Percentiles rank a stretch among this genome's conserved stretches.
phyloP scores from a whole-genome alignment of 2,797 vertebrate genomes.

The Eupleurogrammus muticus region DNA sequence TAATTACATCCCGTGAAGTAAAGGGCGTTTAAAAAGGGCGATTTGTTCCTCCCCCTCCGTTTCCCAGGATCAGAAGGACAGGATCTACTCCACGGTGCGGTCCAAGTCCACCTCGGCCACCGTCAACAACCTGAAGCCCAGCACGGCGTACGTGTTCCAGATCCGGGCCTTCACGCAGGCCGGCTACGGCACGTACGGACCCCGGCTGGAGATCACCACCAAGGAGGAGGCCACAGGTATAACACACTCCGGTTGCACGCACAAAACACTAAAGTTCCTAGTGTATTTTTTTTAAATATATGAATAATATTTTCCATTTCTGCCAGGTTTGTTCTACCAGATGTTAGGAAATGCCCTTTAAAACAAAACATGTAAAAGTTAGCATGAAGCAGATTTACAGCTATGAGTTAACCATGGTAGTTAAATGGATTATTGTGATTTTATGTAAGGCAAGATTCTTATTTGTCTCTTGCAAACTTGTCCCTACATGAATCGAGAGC shows the following conservation, averaged over 20 bases:
- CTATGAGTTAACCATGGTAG: background rate
- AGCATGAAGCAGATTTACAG: background rate
- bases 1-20: slow-evolving; percentile 53
- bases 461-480: background rate
- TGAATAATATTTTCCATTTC: background rate
- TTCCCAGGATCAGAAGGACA: slow-evolving; percentile 96
- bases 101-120: slow-evolving; percentile 94
- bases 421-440: background rate
- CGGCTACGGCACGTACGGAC: slow-evolving; percentile 95
- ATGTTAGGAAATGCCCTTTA: too few relatives aligned
- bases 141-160: slow-evolving; percentile 97
- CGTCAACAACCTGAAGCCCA: slow-evolving; percentile 96
- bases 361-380: background rate
- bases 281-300: too few relatives aligned
- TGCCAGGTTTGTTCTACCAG: background rate
- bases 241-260: too few relatives aligned
- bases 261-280: too few relatives aligned
- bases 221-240: slow-evolving; percentile 96
- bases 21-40: slow-evolving; percentile 3
- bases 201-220: slow-evolving; percentile 94
- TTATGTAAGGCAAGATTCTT: background rate
- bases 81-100: slow-evolving; percentile 95
- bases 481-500: background rate
- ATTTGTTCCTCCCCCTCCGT: background rate
- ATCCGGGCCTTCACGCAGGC: slow-evolving; percentile 97